Conservation (phyloP, 2,113 vertebrate genomes). For the Notothenia coriiceps region DNA sequence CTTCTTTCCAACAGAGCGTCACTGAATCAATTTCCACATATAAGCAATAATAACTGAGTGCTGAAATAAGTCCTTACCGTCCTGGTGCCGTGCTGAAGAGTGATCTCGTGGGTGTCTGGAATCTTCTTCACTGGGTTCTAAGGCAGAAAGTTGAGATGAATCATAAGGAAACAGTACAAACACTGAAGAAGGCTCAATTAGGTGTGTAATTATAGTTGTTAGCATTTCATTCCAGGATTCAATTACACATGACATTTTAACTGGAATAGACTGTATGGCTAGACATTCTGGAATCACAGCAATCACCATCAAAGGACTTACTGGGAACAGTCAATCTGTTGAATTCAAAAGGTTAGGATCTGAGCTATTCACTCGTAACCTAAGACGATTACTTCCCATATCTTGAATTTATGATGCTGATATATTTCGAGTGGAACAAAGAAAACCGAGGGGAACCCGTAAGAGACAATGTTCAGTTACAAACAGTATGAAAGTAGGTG, state of each 20-base stretch:
- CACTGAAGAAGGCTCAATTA: background rate
- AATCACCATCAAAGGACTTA: slow-evolving; percentile 10
- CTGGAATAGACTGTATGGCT: background rate
- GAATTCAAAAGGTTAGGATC: background rate
- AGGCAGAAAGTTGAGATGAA: slow-evolving; percentile 15
- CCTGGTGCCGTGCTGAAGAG: slow-evolving; percentile 92
- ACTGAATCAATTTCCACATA: background rate
- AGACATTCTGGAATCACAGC: slow-evolving; percentile 15
- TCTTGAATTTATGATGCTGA: background rate
- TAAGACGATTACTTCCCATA: background rate
- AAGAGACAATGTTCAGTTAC: background rate
- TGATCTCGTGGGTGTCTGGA: slow-evolving; percentile 97
- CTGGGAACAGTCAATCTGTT: background rate
- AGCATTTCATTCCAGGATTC: background rate
- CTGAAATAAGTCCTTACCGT: slow-evolving; percentile 85
- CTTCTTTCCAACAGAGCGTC: background rate
- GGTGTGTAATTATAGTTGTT: background rate
- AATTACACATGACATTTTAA: slow-evolving; percentile 9
- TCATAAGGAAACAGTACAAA: slow-evolving; percentile 5
- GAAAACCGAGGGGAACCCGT: background rate
- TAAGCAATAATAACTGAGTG: background rate
- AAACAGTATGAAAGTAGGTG: background rate
- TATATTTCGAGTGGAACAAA: background rate
- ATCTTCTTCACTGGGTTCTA: slow-evolving; percentile 95
- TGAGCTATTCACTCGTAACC: slow-evolving; percentile 15